Percentiles rank a stretch among this genome's conserved stretches.
Evolutionary conservation across 2,797 vertebrate genomes (phyloP).

Genomic region (Eulemur rubriventer): DNA sequence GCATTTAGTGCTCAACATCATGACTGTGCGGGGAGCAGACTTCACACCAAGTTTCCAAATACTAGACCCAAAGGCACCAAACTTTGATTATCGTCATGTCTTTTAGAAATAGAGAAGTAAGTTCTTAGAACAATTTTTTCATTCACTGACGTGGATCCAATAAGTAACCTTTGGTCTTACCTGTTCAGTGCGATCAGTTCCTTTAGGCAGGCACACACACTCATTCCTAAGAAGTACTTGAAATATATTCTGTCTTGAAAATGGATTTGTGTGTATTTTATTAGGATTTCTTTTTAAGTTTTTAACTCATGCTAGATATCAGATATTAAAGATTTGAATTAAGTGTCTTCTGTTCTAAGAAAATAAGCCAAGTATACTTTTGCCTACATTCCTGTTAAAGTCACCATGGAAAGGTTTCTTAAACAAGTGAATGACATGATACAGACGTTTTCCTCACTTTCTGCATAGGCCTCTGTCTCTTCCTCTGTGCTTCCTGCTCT

Average conservation of each 20-base stretch:
- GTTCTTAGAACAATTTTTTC: neutral
- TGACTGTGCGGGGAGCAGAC: neutral
- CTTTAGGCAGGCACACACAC: neutral
- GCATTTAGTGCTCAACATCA: neutral
- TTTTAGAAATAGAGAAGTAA: constrained; percentile 24
- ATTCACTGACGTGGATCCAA: neutral
- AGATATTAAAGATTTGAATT: neutral
- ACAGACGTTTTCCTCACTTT: neutral
- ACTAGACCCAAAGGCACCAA: neutral
- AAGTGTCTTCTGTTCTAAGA: constrained; percentile 28
- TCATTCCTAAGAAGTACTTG: constrained; percentile 39
- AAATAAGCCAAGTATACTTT: neutral
- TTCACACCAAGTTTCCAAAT: neutral
- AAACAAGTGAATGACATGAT: neutral
- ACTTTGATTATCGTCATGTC: neutral
- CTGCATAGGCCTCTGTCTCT: neutral
- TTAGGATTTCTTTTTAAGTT: neutral
- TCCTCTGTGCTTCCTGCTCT: neutral
- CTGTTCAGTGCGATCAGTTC: neutral
- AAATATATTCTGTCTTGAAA: constrained; percentile 40
- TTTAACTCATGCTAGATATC: neutral
- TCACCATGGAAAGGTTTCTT: neutral
- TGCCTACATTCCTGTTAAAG: neutral
- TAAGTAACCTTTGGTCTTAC: constrained; percentile 12
- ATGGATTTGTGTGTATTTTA: constrained; percentile 39